Evolutionary conservation across 2,113 vertebrate genomes (phyloP), one percentile per base, ranked within the genome.

Genomic region (Ranitomeya imitator): DNA sequence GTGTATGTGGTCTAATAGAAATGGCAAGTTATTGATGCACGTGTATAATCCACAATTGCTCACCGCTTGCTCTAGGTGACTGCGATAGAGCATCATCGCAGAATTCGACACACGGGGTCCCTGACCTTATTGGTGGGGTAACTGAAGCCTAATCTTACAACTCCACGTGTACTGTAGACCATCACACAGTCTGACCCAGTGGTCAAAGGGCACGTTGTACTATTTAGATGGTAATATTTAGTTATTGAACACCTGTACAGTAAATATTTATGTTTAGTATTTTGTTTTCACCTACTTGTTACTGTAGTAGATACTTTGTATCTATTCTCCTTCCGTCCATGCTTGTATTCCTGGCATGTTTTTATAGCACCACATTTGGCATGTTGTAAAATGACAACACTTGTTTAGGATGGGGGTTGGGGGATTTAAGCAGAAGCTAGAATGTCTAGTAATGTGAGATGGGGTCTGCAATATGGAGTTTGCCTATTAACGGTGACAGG

Each of bases 321-420:
- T 45, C 16, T 15, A 10, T n/a, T 21, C 8, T n/a, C 37, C 10
- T 55, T 21, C 6, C 52, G 37, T 79, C n/a, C 78, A 79, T 13
- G 54, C n/a, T 79, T 69, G 14, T 5, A 16, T 85, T 85, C 31
- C 65, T 37, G n/a, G 23, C 67, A 45, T 15, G n/a, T 74, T 57
- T 85, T 45, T 61, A 21, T 86, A 61, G 10, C 54, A n/a, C 19
- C 61, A 51, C 73, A 78, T 65, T 78, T 86, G 85, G 73, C 85
- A 65, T 19, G 59, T 78, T 78, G 85, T 78, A 63, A 78, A 79
- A 78, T 79, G 74, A 79, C 74, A 61, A 60, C 85, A 63, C 85
- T 86, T 78, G 74, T 52, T 60, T 74, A 52, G 61, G 60, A 86
- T 85, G 85, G 85, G 74, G 85, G 74, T 26, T 63, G 73, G 67